These are phyloP conservation scores for Liodrosophila aerea DNA, from an alignment of 2,888 invertebrate genomes.

Conservation along the genomic window DNA sequence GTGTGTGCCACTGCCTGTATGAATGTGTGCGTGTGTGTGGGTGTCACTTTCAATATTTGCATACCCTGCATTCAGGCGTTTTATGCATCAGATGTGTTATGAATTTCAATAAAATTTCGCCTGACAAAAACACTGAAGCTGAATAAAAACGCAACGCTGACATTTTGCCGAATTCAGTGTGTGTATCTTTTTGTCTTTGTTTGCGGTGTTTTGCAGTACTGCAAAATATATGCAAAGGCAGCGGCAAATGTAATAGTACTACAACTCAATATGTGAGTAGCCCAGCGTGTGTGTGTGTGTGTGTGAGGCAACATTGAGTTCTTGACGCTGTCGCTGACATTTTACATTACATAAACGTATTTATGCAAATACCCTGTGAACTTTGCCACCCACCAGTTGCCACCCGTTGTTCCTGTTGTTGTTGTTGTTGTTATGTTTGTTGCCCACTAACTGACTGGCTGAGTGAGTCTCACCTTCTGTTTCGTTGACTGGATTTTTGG, in stretches of 20 bases:
- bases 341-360: slow-evolving; percentile 75
- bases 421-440: slow-evolving; percentile 29
- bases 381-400: slow-evolving; percentile 52
- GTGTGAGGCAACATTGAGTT: slow-evolving; percentile 27
- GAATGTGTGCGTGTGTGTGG: slow-evolving; percentile 37
- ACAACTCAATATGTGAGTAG: slow-evolving; percentile 6
- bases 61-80: slow-evolving; percentile 65
- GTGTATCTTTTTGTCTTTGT: slow-evolving; percentile 38
- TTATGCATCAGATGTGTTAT: slow-evolving; percentile 77
- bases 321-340: slow-evolving; percentile 73
- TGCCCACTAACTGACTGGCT: slow-evolving; percentile 57
- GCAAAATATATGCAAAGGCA: slow-evolving; percentile 40
- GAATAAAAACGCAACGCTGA: slow-evolving; percentile 23
- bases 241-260: slow-evolving; percentile 18
- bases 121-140: slow-evolving; percentile 12
- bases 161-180: slow-evolving; percentile 44
- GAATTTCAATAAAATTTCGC: slow-evolving; percentile 66
- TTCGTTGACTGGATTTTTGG: slow-evolving; percentile 16
- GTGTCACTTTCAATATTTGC: slow-evolving; percentile 53
- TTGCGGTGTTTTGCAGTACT: slow-evolving; percentile 5
- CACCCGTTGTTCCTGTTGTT: slow-evolving; percentile 23
- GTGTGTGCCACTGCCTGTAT: slow-evolving; percentile 29
- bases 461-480: slow-evolving; percentile 37
- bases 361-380: slow-evolving; percentile 72
- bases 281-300: slow-evolving; percentile 5